A percentile compares a stretch with the other conserved stretches of the same genome.
These are phyloP conservation scores for Falcaria lacertinaria DNA, from an alignment of 2,888 invertebrate genomes.

Conservation along the genomic window DNA sequence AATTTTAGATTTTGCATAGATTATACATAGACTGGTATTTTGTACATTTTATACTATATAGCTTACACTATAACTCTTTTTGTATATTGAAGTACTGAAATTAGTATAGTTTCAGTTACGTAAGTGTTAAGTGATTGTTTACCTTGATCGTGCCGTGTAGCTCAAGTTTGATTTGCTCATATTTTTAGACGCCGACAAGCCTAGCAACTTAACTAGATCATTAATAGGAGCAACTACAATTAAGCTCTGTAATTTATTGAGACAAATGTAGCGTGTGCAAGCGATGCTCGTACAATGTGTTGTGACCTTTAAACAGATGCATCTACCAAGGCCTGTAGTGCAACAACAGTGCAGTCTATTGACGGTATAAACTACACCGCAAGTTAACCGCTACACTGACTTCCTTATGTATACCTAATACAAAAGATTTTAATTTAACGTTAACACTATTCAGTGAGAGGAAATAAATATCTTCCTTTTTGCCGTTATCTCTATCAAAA, in stretches of 20 bases:
- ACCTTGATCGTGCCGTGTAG: not conserved
- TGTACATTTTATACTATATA: no score
- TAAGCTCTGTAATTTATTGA: no score
- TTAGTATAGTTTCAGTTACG: not conserved
- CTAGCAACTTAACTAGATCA: no score
- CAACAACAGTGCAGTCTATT: not conserved
- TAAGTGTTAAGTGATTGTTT: not conserved
- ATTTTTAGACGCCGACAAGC: not conserved
- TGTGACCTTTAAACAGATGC: no score
- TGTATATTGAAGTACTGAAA: not conserved
- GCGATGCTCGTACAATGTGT: no score
- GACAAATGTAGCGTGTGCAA: no score
- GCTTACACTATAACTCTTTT: no score
- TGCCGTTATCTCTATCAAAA: not conserved
- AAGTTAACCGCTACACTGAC: not conserved
- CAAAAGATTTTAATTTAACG: not conserved
- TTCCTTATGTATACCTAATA: not conserved
- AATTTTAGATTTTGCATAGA: slow-evolving; percentile 1
- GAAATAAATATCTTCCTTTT: not conserved
- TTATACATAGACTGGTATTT: no score
- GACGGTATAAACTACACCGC: no score
- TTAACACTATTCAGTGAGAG: not conserved
- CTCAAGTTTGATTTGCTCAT: not conserved
- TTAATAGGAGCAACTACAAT: no score
- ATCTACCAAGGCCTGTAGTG: not conserved